phyloP scores from a whole-genome alignment of 2,797 vertebrate genomes.

The Erpetoichthys calabaricus region DNA sequence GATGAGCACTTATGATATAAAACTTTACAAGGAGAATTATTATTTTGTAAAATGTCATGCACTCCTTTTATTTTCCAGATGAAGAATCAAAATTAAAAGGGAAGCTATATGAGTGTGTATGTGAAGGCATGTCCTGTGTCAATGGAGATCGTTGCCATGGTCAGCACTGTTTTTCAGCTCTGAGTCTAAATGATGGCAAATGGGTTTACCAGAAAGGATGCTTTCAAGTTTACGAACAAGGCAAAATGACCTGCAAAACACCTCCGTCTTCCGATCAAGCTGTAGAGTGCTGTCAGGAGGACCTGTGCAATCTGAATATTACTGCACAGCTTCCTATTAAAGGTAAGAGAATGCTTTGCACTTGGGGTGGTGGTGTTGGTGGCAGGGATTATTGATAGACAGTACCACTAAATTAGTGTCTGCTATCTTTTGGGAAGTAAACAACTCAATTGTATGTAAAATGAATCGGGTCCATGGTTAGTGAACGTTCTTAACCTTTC shows the following conservation, averaged over 20 bases:
- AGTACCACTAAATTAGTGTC: too few species aligned
- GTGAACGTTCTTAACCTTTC: too few species aligned
- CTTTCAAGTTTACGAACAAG: conserved; percentile 82
- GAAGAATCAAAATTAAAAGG: conserved; percentile 46
- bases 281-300: conserved; percentile 84
- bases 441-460: too few species aligned
- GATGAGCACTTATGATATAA: too few species aligned
- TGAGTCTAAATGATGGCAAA: conserved; percentile 63
- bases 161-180: conserved; percentile 81
- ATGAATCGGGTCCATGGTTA: too few species aligned
- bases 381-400: neutral
- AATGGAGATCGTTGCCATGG: conserved; percentile 70
- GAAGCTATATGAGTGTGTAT: conserved; percentile 73
- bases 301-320: conserved; percentile 89
- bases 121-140: conserved; percentile 76
- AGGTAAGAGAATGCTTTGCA: conserved; percentile 38
- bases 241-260: conserved; percentile 86
- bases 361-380: neutral
- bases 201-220: conserved; percentile 85
- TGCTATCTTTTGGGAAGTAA: too few species aligned
- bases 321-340: conserved; percentile 66
- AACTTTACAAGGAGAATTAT: too few species aligned
- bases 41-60: too few species aligned
- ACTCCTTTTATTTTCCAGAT: conserved; percentile 38
- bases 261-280: conserved; percentile 82